Evolutionary conservation across 2,797 vertebrate genomes (phyloP).

Genomic region (Protonibea diacanthus): DNA sequence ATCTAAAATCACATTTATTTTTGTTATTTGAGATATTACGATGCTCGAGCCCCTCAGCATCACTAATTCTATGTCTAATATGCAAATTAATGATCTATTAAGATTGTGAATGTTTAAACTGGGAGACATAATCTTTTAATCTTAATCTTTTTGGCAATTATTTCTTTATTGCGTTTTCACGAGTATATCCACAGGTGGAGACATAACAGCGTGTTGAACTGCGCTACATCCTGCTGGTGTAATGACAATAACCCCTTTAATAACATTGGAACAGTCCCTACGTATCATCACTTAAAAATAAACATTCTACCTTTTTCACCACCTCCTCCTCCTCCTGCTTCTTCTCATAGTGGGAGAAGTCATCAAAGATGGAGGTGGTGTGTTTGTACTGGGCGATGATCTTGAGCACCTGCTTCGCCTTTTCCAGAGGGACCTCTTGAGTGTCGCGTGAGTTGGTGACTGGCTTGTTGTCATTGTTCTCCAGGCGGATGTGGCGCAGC

Average conservation of each 20-base stretch:
- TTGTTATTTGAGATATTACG: neutral
- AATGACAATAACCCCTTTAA: no score
- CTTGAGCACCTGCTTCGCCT: slow-evolving; percentile 98
- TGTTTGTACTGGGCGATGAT: slow-evolving; percentile 98
- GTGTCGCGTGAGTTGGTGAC: slow-evolving; percentile 99
- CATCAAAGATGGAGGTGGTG: slow-evolving; percentile 99
- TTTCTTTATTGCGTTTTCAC: no score
- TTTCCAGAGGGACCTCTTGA: slow-evolving; percentile 98
- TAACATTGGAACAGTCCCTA: neutral
- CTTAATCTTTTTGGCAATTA: neutral
- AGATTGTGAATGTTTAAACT: no score
- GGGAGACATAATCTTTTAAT: neutral
- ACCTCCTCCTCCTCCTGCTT: slow-evolving; percentile 99
- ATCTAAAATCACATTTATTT: neutral
- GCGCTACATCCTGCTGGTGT: no score
- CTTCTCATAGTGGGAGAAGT: slow-evolving; percentile 99
- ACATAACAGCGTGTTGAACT: neutral
- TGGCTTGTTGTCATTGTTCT: slow-evolving; percentile 99
- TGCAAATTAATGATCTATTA: neutral
- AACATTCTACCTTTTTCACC: slow-evolving; percentile 92
- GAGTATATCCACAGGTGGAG: no score
- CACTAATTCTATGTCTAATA: neutral
- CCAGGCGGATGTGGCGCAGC: slow-evolving; percentile 97
- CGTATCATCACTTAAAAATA: neutral
- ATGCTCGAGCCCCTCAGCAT: neutral